Base-by-base conservation (phyloP, 2,888 invertebrate genomes). In the Ormyrus rosae region DNA sequence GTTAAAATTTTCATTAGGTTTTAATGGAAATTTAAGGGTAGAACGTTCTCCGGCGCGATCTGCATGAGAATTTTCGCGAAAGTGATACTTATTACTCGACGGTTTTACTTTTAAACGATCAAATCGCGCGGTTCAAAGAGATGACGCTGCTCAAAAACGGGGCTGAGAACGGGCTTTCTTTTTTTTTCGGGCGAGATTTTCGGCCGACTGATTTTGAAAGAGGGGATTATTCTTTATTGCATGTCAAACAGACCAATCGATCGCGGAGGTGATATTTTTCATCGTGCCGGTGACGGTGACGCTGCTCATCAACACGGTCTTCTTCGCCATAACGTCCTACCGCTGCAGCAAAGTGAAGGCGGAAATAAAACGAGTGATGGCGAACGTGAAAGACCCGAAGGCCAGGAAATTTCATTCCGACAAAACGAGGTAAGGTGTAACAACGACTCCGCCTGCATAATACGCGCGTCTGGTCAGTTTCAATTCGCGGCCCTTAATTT, bases 261-360 rank as follows among this genome's bases (percentile, higher is more conserved):
- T 13, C 4, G 89, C 89, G 0, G 87, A 88, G 60, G 76, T 93
- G 9, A 90, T 95, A 68, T 94, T 93, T 88, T 95, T 95, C 89
- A 92, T 94, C 80, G 91, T 92, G 0, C 95, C 96, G 0, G 91
- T 95, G 88, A 93, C 94, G 0, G 82, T 95, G 6, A 92, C 95
- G 84, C 92, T 94, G 58, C 90, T 93, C 50, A 91, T 92, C n/a
- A 96, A 96, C 89, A 91, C 94, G 65, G 89, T 94, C 34, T 91
- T 96, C 13, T 96, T 96, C 91, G 89, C 94, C 81, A 90, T 95
- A 84, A 96, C 96, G 0, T 92, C 95, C 2, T 91, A 93, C 9
- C 94, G 95, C 86, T 96, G 95, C 86, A 94, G 94, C 83, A 93
- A 93, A 84, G 95, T 96, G 4, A 96, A 96, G 90, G 93, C 93